phyloP scores from a whole-genome alignment of 2,888 invertebrate genomes.

The Seira ritae region DNA sequence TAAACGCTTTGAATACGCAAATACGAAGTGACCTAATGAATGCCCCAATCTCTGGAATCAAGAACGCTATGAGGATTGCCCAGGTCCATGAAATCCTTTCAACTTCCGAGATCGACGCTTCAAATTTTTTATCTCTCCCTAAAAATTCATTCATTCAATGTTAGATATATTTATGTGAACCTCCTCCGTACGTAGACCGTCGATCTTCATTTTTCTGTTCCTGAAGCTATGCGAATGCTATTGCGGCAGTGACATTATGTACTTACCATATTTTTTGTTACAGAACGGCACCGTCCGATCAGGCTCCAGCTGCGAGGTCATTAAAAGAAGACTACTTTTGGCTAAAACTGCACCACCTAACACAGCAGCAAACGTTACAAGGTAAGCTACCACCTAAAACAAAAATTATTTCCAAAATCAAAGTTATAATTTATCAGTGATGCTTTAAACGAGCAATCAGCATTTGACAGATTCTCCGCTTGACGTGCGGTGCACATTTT shows the following conservation, averaged over 20 bases:
- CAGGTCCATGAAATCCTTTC: conserved; percentile 96
- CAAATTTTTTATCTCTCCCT: conserved; percentile 92
- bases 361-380: conserved; percentile 90
- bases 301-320: conserved; percentile 90
- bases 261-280: conserved; percentile 87
- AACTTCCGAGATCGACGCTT: conserved; percentile 87
- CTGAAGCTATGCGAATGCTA: no score
- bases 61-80: conserved; percentile 90
- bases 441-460: no score
- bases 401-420: no score
- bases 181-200: no score
- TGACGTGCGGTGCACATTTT: no score
- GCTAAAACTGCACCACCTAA: conserved; percentile 90
- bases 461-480: no score
- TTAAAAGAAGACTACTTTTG: conserved; percentile 91
- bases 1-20: conserved; percentile 93
- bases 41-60: conserved; percentile 92
- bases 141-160: no score
- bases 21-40: conserved; percentile 90
- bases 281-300: conserved; percentile 87
- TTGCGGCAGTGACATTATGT: no score
- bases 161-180: no score
- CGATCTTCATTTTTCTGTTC: no score
- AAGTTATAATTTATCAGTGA: no score
- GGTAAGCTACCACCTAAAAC: conserved; percentile 82